These are phyloP conservation scores for Tanaodytes sp. DNA, from an alignment of 2,888 invertebrate species.

Conservation along the genomic window DNA sequence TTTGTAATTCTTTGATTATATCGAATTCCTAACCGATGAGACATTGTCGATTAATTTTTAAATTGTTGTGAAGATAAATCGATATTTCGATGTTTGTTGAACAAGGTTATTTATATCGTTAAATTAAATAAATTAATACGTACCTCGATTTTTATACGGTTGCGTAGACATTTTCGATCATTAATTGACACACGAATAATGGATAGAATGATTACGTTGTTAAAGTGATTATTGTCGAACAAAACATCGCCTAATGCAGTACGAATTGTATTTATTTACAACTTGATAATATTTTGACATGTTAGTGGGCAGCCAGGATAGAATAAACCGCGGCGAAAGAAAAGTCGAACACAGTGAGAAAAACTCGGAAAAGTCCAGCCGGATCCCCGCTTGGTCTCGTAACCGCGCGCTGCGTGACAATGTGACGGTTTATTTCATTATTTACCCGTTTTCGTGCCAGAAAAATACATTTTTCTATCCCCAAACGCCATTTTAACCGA, in stretches of 20 bases:
- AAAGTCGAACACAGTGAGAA: neutral
- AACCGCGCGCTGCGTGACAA: neutral
- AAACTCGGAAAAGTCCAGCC: no score
- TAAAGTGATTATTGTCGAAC: neutral
- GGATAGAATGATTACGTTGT: constrained; percentile 18
- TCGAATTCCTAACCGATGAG: no score
- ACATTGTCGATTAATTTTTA: no score
- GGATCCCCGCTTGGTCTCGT: no score
- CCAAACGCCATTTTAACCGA: constrained; percentile 37
- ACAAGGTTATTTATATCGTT: constrained; percentile 47
- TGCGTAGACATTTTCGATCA: constrained; percentile 35
- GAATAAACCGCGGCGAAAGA: neutral
- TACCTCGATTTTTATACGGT: constrained; percentile 48
- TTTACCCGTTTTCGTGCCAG: constrained; percentile 24
- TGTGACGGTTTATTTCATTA: constrained; percentile 18
- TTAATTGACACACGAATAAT: neutral
- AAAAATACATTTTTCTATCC: constrained; percentile 28
- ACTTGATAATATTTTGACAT: constrained; percentile 40
- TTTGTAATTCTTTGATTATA: no score
- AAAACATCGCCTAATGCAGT: constrained; percentile 8
- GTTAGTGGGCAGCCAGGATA: constrained; percentile 21
- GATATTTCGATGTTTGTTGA: no score
- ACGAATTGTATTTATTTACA: constrained; percentile 29
- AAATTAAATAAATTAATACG: constrained; percentile 30
- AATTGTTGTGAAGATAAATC: no score